A percentile compares a stretch with the other conserved stretches of the same genome.
These are phyloP conservation scores for Morone saxatilis DNA, from an alignment of 2,113 vertebrate species.

Conservation along the genomic window DNA sequence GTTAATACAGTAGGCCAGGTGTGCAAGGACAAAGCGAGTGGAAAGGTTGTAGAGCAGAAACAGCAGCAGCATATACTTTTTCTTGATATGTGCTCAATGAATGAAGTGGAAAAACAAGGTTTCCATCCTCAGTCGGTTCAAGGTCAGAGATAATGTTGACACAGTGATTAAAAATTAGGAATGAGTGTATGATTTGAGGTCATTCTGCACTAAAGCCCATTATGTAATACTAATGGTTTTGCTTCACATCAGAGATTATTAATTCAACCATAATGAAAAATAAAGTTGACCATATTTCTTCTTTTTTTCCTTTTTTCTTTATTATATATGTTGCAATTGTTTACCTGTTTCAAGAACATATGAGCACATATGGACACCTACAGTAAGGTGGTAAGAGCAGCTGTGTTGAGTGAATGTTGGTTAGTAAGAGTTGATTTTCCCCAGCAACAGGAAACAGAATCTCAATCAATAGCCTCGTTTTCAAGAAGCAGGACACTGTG, in stretches of 20 bases:
- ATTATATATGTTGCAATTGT: neutral
- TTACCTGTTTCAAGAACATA: neutral
- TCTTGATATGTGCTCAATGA: neutral
- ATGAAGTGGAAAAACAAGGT: neutral
- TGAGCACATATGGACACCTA: neutral
- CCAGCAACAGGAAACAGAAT: constrained; percentile 3
- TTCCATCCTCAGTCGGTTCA: neutral
- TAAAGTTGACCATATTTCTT: neutral
- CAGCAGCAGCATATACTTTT: neutral
- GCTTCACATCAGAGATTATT: neutral
- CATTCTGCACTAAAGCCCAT: constrained; percentile 4
- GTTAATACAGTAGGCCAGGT: constrained; percentile 41
- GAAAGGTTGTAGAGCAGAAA: neutral
- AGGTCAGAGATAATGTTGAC: constrained; percentile 27
- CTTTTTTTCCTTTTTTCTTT: no score
- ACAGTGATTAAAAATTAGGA: neutral
- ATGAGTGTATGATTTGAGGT: neutral
- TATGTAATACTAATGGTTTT: neutral
- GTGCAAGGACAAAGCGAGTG: constrained; percentile 16
- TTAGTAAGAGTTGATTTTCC: neutral
- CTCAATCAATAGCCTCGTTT: constrained; percentile 44
- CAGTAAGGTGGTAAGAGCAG: neutral
- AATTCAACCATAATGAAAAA: neutral
- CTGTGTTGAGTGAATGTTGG: neutral
- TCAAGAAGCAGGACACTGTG: constrained; percentile 23